phyloP scores from a whole-genome alignment of 2,113 vertebrate species.

The Pelecanus crispus region DNA sequence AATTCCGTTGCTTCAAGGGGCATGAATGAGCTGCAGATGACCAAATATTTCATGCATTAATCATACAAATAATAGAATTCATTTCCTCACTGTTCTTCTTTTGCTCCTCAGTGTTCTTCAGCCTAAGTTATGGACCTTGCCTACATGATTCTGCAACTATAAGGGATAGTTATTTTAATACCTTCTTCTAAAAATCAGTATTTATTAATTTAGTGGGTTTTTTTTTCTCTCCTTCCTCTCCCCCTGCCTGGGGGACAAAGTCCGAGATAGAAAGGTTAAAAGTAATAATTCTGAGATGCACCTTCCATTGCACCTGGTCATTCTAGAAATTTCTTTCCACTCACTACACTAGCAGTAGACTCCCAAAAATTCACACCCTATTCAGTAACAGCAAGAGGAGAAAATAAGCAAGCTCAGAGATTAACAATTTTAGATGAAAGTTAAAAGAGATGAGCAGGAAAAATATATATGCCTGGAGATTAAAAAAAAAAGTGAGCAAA shows the following conservation, averaged over 20 bases:
- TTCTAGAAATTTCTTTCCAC: background rate
- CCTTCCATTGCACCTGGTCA: background rate
- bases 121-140: background rate
- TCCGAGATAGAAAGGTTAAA: background rate
- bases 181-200: background rate
- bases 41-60: background rate
- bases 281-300: background rate
- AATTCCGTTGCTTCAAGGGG: background rate
- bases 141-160: background rate
- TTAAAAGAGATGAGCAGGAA: background rate
- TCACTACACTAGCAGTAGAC: background rate
- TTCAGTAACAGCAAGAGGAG: background rate
- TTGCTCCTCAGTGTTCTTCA: background rate
- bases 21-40: background rate
- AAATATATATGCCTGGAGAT: background rate
- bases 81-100: background rate
- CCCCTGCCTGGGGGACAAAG: background rate
- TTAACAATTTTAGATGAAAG: background rate
- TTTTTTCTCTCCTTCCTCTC: background rate
- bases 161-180: background rate
- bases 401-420: background rate
- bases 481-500: background rate
- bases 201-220: too few species aligned
- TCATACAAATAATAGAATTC: background rate
- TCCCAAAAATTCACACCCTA: background rate